Evolutionary conservation across 35 echinoderm and acorn worm genomes (phyloP).

Genomic region (Strongylocentrotus purpuratus): DNA sequence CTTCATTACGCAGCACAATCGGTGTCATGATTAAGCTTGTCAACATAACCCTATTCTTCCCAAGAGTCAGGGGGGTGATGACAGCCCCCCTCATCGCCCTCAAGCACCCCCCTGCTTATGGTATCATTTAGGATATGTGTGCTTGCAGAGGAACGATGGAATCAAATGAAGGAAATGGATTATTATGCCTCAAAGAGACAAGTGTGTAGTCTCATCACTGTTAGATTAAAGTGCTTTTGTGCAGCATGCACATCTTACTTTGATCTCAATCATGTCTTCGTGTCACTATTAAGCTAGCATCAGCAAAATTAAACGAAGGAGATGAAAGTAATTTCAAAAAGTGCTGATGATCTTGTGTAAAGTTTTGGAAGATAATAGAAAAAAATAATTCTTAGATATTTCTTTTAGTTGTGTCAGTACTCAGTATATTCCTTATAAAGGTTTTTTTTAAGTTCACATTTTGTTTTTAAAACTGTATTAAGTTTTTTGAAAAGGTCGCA

Average conservation of each 20-base stretch:
- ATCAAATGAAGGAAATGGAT: not conserved
- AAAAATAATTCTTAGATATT: too few species aligned
- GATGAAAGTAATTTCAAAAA: not conserved
- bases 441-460: too few species aligned
- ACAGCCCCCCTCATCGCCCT: not conserved
- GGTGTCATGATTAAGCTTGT: not conserved
- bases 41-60: not conserved
- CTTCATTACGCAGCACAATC: not conserved
- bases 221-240: not conserved
- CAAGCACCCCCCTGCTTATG: not conserved
- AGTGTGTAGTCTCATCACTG: not conserved
- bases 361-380: too few species aligned
- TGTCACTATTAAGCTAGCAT: too few species aligned
- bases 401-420: too few species aligned
- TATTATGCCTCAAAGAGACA: not conserved
- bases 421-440: too few species aligned
- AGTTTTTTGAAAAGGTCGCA: too few species aligned
- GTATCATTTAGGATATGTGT: not conserved
- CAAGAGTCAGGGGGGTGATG: not conserved
- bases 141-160: not conserved
- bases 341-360: too few species aligned
- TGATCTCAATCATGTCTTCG: too few species aligned
- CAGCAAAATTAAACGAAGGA: not conserved
- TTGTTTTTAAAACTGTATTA: too few species aligned
- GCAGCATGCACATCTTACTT: too few species aligned